Percentiles rank a stretch among this genome's conserved stretches.
phyloP scores from a whole-genome alignment of 2,888 invertebrate species.

The Ceratothoa steindachneri region DNA sequence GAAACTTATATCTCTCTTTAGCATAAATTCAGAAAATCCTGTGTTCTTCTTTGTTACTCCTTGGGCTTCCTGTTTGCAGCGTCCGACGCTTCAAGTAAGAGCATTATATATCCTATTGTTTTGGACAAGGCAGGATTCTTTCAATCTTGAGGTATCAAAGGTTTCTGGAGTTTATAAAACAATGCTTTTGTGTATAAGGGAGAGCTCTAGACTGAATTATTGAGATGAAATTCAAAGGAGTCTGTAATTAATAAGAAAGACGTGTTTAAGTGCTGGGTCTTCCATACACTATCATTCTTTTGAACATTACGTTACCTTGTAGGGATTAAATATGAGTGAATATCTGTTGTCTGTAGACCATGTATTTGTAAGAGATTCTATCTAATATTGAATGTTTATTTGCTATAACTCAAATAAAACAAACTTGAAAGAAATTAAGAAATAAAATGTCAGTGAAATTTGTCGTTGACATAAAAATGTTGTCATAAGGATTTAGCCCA shows the following conservation, averaged over 20 bases:
- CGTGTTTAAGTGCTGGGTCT: too few relatives aligned
- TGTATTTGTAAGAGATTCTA: too few relatives aligned
- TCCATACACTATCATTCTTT: too few relatives aligned
- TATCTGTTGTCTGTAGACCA: too few relatives aligned
- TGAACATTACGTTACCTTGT: too few relatives aligned
- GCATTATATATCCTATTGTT: too few relatives aligned
- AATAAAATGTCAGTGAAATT: not conserved
- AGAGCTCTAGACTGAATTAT: not conserved
- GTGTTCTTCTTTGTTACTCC: not conserved
- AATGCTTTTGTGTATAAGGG: not conserved
- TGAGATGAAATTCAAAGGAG: too few relatives aligned
- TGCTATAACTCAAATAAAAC: not conserved
- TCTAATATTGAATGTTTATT: too few relatives aligned
- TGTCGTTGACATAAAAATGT: not conserved
- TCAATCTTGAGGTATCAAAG: not conserved
- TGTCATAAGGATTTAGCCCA: not conserved
- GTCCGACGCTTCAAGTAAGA: too few relatives aligned
- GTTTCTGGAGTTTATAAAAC: not conserved
- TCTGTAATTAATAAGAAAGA: too few relatives aligned
- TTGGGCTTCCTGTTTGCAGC: not conserved
- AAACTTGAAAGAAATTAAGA: not conserved
- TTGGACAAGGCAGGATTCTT: not conserved
- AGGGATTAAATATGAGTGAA: too few relatives aligned
- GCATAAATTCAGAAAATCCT: not conserved
- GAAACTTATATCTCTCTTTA: not conserved